Conservation (phyloP, 2,888 invertebrate genomes). For the Sinohyriopsis cumingii region DNA sequence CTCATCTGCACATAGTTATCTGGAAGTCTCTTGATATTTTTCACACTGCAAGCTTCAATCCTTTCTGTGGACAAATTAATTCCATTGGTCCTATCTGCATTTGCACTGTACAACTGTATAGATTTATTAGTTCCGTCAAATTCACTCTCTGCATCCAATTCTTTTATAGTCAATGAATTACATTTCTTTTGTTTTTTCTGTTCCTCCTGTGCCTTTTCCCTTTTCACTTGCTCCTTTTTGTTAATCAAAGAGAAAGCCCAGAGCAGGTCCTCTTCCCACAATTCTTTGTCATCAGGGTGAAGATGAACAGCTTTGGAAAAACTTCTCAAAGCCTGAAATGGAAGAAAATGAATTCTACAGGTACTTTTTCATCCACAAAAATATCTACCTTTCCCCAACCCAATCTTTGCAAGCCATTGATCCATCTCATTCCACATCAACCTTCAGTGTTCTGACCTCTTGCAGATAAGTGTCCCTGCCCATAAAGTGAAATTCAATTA, state of each 20-base stretch:
- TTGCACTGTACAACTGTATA: neutral
- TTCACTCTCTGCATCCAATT: neutral
- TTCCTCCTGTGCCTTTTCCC: constrained; percentile 26
- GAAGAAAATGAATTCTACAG: constrained; percentile 1
- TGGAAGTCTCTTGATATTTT: constrained; percentile 24
- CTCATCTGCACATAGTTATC: constrained; percentile 51
- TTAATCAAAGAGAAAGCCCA: constrained; percentile 57
- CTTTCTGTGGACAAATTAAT: neutral
- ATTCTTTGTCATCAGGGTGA: constrained; percentile 65
- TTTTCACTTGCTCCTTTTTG: constrained; percentile 32
- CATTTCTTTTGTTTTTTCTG: constrained; percentile 11
- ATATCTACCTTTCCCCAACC: too few relatives aligned
- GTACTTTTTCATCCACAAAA: neutral
- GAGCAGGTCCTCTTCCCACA: constrained; percentile 70
- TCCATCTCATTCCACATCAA: too few relatives aligned
- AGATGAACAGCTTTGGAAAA: constrained; percentile 70
- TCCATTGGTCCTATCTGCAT: neutral
- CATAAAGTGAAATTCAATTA: too few relatives aligned
- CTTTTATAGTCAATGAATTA: constrained; percentile 7
- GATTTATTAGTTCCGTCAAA: constrained; percentile 2
- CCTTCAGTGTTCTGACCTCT: too few relatives aligned
- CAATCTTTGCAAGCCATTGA: too few relatives aligned
- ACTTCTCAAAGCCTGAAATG: constrained; percentile 64
- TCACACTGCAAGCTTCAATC: constrained; percentile 7
- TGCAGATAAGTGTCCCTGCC: too few relatives aligned